These are phyloP conservation scores for Pollachius pollachius DNA, from an alignment of 2,113 vertebrate species.

Conservation along the genomic window DNA sequence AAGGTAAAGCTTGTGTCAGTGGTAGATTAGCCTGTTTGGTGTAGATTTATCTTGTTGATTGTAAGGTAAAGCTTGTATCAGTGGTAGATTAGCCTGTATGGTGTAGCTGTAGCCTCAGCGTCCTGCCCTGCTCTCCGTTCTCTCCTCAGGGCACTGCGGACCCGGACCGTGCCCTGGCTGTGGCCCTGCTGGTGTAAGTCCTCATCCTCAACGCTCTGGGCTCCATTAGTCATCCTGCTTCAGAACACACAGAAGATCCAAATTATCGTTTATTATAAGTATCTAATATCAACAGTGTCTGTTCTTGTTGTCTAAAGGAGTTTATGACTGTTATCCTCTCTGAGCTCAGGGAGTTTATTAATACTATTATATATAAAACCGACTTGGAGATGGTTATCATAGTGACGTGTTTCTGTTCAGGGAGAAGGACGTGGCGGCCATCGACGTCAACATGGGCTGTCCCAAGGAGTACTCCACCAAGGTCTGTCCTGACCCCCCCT, in stretches of 20 bases:
- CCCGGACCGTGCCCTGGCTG: conserved; percentile 85
- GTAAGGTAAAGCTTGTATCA: too few species aligned
- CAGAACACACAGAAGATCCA: background rate
- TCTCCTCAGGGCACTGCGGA: conserved; percentile 86
- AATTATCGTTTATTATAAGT: background rate
- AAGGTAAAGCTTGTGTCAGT: too few species aligned
- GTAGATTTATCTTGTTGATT: too few species aligned
- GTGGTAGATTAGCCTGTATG: too few species aligned
- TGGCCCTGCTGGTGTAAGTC: conserved; percentile 93
- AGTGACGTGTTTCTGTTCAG: conserved; percentile 57
- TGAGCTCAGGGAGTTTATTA: too few species aligned
- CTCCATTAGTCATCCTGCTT: background rate
- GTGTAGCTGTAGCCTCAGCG: background rate
- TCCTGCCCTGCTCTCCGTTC: background rate
- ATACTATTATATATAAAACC: too few species aligned
- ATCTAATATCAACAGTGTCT: too few species aligned
- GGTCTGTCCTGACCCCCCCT: conserved; percentile 66
- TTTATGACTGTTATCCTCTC: too few species aligned
- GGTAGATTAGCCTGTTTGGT: too few species aligned
- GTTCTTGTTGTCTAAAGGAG: too few species aligned
- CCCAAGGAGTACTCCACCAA: conserved; percentile 98
- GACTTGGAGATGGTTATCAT: background rate
- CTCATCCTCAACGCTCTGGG: background rate
- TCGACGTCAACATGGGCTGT: conserved; percentile 98
- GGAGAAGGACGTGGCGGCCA: conserved; percentile 89